phyloP scores from a whole-genome alignment of 2,888 invertebrate genomes.

The Patella caerulea region DNA sequence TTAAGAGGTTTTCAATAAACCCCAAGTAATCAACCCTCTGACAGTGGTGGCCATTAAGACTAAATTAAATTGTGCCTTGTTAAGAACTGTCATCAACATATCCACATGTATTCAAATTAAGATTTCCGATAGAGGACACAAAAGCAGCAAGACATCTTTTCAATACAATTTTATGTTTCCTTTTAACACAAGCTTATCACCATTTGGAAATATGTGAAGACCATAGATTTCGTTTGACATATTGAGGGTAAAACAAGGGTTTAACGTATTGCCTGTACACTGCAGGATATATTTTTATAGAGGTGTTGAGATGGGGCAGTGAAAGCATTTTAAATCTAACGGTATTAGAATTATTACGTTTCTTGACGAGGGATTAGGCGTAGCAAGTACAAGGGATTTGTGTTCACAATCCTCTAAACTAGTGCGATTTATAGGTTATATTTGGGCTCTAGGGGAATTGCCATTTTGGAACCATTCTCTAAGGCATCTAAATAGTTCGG shows the following conservation, averaged over 20 bases:
- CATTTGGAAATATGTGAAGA: neutral
- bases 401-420: neutral
- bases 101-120: neutral
- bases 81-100: constrained; percentile 23
- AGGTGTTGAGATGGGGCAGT: constrained; percentile 16
- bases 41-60: constrained; percentile 32
- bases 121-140: neutral
- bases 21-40: constrained; percentile 14
- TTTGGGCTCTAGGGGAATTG: neutral
- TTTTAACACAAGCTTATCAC: neutral
- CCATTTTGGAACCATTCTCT: neutral
- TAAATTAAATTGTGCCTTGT: constrained; percentile 25
- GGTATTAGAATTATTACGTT: constrained; percentile 21
- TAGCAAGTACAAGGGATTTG: neutral
- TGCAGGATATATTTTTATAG: too few species aligned
- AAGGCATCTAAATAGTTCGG: neutral
- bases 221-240: neutral
- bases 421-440: too few species aligned
- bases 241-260: neutral
- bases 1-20: neutral
- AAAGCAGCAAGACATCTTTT: neutral
- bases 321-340: constrained; percentile 3
- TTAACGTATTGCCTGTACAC: too few species aligned
- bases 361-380: constrained; percentile 26
- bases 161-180: neutral